Percentiles rank a stretch among this genome's conserved stretches.
Evolutionary conservation across 2,888 invertebrate genomes (phyloP).

Genomic region (Sphaerophoria taeniata): DNA sequence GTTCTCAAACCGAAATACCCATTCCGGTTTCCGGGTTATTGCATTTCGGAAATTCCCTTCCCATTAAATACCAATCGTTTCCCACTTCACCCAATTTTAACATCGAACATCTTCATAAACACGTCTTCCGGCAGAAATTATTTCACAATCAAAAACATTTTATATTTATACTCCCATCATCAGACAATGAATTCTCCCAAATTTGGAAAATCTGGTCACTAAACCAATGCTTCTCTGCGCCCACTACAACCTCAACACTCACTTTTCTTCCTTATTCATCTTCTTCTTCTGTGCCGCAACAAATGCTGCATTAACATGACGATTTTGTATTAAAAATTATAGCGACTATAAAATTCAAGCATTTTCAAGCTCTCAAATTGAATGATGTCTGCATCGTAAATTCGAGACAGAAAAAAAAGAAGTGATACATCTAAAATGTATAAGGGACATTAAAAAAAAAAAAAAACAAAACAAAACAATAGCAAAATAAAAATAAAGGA

Average conservation of each 20-base stretch:
- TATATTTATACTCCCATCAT: neutral
- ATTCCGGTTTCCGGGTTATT: neutral
- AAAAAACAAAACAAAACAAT: neutral
- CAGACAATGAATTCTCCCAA: neutral
- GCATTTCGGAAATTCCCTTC: neutral
- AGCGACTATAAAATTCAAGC: slow-evolving; percentile 55
- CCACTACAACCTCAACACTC: slow-evolving; percentile 13
- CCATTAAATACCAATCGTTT: neutral
- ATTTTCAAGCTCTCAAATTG: slow-evolving; percentile 51
- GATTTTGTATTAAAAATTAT: slow-evolving; percentile 63
- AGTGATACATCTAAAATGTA: slow-evolving; percentile 12
- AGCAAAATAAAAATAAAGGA: neutral
- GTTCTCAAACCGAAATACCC: neutral
- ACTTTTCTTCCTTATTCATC: neutral
- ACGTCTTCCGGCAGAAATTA: slow-evolving; percentile 15
- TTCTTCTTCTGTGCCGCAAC: slow-evolving; percentile 39
- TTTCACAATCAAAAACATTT: slow-evolving; percentile 25
- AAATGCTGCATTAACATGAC: slow-evolving; percentile 65
- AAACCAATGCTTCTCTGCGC: slow-evolving; percentile 9
- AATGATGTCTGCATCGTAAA: slow-evolving; percentile 63
- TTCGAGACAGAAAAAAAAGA: slow-evolving; percentile 12
- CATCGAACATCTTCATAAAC: neutral
- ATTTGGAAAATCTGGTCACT: slow-evolving; percentile 22
- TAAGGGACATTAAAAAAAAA: slow-evolving; percentile 34
- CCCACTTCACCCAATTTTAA: neutral